A percentile compares a stretch with the other conserved stretches of the same genome.
These are phyloP conservation scores for Gonioctena quinquepunctata DNA, from an alignment of 1,140 invertebrate genomes.

Conservation along the genomic window DNA sequence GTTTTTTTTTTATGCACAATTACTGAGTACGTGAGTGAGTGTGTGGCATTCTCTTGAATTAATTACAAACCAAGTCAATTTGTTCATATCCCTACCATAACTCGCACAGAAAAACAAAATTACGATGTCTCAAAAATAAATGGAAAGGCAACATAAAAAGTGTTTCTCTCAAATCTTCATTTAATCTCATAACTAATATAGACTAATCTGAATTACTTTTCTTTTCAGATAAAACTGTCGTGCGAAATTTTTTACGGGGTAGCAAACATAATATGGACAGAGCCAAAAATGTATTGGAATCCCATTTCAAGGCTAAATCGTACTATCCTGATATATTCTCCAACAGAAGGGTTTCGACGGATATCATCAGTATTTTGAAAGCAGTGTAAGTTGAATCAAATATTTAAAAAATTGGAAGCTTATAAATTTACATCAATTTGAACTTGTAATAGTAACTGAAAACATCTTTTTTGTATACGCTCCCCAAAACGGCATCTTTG, in stretches of 20 bases:
- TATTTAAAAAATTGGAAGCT: background rate
- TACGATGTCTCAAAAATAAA: background rate
- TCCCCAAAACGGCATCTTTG: no score
- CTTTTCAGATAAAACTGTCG: slow-evolving; percentile 52
- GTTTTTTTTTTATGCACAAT: no score
- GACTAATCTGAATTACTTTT: background rate
- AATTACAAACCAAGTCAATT: background rate
- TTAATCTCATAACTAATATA: background rate
- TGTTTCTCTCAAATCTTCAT: background rate
- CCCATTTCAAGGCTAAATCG: slow-evolving; percentile 50
- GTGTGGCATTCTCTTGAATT: background rate
- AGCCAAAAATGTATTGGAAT: slow-evolving; percentile 55
- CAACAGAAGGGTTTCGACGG: slow-evolving; percentile 35
- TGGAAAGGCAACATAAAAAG: no score
- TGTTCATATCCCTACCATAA: background rate
- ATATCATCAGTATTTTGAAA: slow-evolving; percentile 41
- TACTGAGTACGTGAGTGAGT: no score
- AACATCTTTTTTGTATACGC: no score
- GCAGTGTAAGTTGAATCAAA: slow-evolving; percentile 44
- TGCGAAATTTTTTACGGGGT: slow-evolving; percentile 53
- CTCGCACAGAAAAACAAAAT: background rate
- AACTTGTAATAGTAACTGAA: no score
- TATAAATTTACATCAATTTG: background rate
- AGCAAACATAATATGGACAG: slow-evolving; percentile 55
- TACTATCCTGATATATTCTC: slow-evolving; percentile 52